Evolutionary conservation across 2,888 invertebrate species (phyloP).

Genomic region (Epiblema foenella): DNA sequence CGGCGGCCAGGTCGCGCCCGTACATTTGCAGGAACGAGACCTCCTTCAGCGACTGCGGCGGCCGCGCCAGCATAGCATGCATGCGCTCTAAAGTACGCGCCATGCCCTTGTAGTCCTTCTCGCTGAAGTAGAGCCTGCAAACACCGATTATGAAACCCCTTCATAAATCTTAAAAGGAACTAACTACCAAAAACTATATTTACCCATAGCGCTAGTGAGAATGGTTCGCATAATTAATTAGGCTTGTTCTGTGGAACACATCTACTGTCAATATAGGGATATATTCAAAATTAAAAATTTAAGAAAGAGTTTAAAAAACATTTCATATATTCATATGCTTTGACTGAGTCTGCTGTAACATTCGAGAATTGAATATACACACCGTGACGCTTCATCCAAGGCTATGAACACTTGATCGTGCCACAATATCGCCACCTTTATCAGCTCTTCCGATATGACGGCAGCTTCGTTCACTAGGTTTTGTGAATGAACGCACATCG

Average conservation of each 20-base stretch:
- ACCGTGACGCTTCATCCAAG: constrained; percentile 94
- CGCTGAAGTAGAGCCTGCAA: constrained; percentile 96
- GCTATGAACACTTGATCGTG: constrained; percentile 95
- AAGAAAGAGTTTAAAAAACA: neutral
- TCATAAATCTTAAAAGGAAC: neutral
- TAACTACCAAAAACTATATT: neutral
- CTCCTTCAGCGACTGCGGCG: constrained; percentile 98
- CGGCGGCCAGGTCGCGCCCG: constrained; percentile 96
- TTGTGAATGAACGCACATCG: constrained; percentile 97
- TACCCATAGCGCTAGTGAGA: neutral
- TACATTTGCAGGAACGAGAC: constrained; percentile 99
- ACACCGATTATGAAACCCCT: neutral
- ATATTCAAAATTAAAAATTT: neutral
- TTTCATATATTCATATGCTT: neutral
- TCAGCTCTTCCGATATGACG: constrained; percentile 97
- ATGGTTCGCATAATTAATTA: neutral
- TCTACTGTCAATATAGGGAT: neutral
- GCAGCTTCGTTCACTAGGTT: constrained; percentile 97
- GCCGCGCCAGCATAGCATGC: constrained; percentile 96
- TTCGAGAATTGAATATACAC: constrained; percentile 21
- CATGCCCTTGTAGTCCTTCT: constrained; percentile 98
- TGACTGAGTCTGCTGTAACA: neutral
- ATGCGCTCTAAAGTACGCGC: constrained; percentile 97
- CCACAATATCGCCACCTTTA: constrained; percentile 99
- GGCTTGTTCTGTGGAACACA: neutral